Evolutionary conservation across 1,140 invertebrate species (phyloP).

Genomic region (Sycophila sp.): DNA sequence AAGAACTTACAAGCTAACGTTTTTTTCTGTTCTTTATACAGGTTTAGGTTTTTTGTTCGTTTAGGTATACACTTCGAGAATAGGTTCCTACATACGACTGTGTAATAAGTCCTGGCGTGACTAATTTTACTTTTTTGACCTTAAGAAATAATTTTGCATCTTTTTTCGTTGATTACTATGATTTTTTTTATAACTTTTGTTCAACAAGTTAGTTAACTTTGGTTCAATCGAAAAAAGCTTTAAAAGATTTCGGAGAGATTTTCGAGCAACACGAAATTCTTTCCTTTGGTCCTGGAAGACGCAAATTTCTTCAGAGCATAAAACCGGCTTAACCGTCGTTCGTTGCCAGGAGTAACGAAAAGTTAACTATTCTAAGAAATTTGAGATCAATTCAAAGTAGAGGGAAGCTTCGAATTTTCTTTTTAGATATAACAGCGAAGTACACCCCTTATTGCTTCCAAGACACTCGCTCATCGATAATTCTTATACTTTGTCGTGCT

Average conservation of each 20-base stretch:
- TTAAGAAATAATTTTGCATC: background rate
- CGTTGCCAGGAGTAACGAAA: slow-evolving; percentile 1
- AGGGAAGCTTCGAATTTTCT: background rate
- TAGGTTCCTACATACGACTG: background rate
- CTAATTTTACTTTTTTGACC: background rate
- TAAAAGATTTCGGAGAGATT: too few relatives aligned
- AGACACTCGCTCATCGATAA: background rate
- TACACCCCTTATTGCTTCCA: slow-evolving; percentile 22
- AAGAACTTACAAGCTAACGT: slow-evolving; percentile 12
- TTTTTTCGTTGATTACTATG: slow-evolving; percentile 4
- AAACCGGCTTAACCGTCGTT: background rate
- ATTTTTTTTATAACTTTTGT: background rate
- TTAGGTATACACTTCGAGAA: background rate
- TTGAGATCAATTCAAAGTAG: slow-evolving; percentile 2
- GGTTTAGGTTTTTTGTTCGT: too few relatives aligned
- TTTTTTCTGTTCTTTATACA: slow-evolving; percentile 9
- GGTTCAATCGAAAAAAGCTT: background rate
- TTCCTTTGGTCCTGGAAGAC: slow-evolving; percentile 13
- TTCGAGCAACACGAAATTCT: background rate
- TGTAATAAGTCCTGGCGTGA: slow-evolving; percentile 1
- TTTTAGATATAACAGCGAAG: slow-evolving; percentile 3
- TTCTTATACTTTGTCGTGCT: background rate
- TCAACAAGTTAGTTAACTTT: background rate
- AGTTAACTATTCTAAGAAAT: background rate
- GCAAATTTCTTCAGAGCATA: background rate